Conservation (phyloP, 2,113 vertebrate species). For the Pagrus major region DNA sequence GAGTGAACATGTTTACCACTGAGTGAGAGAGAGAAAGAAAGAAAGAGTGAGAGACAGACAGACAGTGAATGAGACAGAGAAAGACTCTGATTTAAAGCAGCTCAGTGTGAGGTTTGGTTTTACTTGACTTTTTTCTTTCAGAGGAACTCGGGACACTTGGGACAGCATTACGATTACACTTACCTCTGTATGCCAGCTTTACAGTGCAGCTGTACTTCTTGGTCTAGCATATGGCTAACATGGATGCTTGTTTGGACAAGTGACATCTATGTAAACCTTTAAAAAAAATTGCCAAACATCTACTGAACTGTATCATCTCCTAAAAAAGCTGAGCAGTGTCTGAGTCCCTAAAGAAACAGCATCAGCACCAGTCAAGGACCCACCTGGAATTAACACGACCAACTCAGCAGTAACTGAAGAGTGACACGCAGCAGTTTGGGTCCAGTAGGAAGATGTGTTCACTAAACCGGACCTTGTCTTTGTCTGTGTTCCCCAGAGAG, state of each 20-base stretch:
- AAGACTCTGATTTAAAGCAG: conserved; percentile 13
- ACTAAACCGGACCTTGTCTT: conserved; percentile 79
- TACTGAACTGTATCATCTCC: neutral
- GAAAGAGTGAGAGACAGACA: conserved; percentile 40
- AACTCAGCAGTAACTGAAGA: neutral
- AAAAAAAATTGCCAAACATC: conserved; percentile 3
- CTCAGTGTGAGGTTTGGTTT: conserved; percentile 26
- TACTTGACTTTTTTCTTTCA: neutral
- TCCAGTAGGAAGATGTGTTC: conserved; percentile 70
- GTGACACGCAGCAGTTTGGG: neutral
- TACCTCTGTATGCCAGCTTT: neutral
- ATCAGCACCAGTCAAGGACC: conserved; percentile 28
- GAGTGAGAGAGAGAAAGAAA: conserved; percentile 57
- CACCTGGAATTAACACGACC: neutral
- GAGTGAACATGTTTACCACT: conserved; percentile 68
- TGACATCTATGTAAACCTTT: conserved; percentile 24
- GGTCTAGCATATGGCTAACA: neutral
- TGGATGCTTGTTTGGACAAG: conserved; percentile 15
- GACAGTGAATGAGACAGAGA: conserved; percentile 3
- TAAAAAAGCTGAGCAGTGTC: neutral
- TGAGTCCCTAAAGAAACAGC: neutral
- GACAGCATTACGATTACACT: neutral
- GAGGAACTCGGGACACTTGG: neutral
- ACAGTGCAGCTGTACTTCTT: neutral
- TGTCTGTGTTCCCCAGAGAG: conserved; percentile 82